Evolutionary conservation across 1,140 invertebrate genomes (phyloP).

Genomic region (Drosophila tani): DNA sequence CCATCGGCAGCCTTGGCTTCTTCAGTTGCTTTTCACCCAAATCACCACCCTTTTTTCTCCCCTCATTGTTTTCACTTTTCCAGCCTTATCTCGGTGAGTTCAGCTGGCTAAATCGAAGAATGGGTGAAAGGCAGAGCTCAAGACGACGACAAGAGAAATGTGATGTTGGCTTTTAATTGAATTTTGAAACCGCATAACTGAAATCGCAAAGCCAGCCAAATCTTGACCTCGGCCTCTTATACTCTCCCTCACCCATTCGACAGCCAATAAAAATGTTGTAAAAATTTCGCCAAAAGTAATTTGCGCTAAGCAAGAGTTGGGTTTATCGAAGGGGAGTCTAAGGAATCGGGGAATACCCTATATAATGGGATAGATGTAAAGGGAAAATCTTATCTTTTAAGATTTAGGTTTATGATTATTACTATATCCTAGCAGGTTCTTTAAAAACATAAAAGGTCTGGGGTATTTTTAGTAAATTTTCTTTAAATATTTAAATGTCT

Average conservation of each 20-base stretch:
- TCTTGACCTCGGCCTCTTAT: conserved; percentile 57
- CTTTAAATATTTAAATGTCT: no score
- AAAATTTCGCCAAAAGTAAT: conserved; percentile 69
- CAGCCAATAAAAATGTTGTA: conserved; percentile 81
- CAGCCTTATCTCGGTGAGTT: conserved; percentile 36
- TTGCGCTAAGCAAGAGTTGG: conserved; percentile 39
- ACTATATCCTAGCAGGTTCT: no score
- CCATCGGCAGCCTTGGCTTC: conserved; percentile 11
- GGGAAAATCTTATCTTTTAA: no score
- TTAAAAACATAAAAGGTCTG: no score
- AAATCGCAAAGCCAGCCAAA: conserved; percentile 76
- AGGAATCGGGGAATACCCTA: neutral
- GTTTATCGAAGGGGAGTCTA: neutral
- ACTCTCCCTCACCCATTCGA: conserved; percentile 51
- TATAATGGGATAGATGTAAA: neutral
- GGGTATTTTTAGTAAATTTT: no score
- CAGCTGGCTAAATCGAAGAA: conserved; percentile 26
- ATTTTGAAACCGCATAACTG: conserved; percentile 81
- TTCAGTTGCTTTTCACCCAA: conserved; percentile 9
- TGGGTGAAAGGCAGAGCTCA: neutral
- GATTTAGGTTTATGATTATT: no score
- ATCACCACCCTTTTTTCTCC: conserved; percentile 3
- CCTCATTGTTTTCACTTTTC: conserved; percentile 26
- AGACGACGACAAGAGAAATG: conserved; percentile 57
- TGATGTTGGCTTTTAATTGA: conserved; percentile 82